Evolutionary conservation across 2,113 vertebrate genomes (phyloP), one percentile per base, ranked within the genome.

Genomic region (Actenoides hombroni): DNA sequence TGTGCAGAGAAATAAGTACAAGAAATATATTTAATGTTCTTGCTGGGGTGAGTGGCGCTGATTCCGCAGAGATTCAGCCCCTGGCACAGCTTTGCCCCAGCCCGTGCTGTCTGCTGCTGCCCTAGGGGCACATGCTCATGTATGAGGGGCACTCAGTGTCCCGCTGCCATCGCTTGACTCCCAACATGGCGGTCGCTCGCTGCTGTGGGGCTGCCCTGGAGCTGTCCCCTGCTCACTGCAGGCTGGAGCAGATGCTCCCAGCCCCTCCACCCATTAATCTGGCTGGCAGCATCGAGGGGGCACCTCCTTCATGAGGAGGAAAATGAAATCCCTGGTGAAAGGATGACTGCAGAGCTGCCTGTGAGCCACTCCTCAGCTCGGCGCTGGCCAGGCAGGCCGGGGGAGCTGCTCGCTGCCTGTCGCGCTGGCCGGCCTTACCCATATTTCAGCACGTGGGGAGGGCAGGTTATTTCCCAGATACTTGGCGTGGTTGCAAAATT

Each of bases 181-280:
- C 6, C 19, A 1, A 23, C 0, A 4, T 0, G 48, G 39, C 1
- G 73, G 11, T 11, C 28, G 11, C 31, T 5, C 0, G 2, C 2
- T 3, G 2, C 24, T 3, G 2, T 2, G 51, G 49, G 54, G 29
- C 54, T 42, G 53, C 29, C 26, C 35, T 29, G 2, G 8, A 8
- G 44, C 56, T 19, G 8, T 26, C 21, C 54, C 33, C 13, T 6
- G 77, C 54, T 20, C 26, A 0, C 54, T 33, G 69, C 3, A 2
- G 51, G n/a, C 75, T 74, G 65, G 31, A 6, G n/a, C 23, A 10
- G 51, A 0, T 33, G 53, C 53, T 60, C 39, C 42, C 25, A 18
- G 14, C 35, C 54, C 59, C 48, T 46, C 49, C 0, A 1, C 37
- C 65, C 26, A 0, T 24, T 12, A 0, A 7, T 16, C 68, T 6